Evolutionary conservation across 2,888 invertebrate genomes (phyloP).

Genomic region (Patella ulyssiponensis): DNA sequence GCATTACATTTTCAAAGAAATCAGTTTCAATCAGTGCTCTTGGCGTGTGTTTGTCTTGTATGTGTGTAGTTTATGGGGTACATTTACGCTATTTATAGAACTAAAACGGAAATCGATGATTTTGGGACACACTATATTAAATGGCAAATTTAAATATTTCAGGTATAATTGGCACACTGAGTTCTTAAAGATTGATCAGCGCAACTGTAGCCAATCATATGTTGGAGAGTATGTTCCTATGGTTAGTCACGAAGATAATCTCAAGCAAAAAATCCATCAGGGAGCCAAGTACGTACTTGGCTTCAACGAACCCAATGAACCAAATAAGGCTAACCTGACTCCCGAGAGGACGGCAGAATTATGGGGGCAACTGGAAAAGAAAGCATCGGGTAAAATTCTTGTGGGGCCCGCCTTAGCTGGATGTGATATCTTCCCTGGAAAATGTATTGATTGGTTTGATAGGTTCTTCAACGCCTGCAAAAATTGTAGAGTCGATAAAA

Average conservation of each 20-base stretch:
- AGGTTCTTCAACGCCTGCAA: slow-evolving; percentile 11
- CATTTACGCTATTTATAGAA: too few relatives aligned
- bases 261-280: background rate
- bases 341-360: slow-evolving; percentile 9
- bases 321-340: slow-evolving; percentile 7
- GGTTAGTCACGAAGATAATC: background rate
- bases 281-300: slow-evolving; percentile 10
- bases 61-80: too few relatives aligned
- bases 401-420: slow-evolving; percentile 16
- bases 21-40: too few relatives aligned
- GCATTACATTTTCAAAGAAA: too few relatives aligned
- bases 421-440: background rate
- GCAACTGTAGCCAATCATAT: background rate
- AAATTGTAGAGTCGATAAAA: slow-evolving; percentile 11
- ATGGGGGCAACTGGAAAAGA: background rate
- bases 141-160: background rate
- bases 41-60: too few relatives aligned
- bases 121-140: too few relatives aligned
- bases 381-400: background rate
- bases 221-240: slow-evolving; percentile 20
- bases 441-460: slow-evolving; percentile 14
- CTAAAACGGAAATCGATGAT: too few relatives aligned
- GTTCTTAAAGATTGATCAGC: background rate
- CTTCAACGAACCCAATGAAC: slow-evolving; percentile 21
- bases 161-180: slow-evolving; percentile 16